Base-by-base conservation (phyloP, 2,888 invertebrate species). In the Pachymerium ferrugineum region DNA sequence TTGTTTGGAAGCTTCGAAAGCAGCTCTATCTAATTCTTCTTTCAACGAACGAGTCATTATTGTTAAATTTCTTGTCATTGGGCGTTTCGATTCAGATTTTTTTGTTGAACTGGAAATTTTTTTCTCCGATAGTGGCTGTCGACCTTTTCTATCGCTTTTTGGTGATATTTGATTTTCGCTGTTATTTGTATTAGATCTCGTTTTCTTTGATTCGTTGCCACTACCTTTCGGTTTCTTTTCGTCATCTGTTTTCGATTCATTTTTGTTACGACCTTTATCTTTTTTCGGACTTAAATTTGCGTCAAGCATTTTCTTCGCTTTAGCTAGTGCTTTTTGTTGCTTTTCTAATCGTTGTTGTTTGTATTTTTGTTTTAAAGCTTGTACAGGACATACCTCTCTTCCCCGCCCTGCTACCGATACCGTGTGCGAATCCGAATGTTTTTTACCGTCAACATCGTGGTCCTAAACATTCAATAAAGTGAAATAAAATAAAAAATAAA, bases 341-440 rank as follows among this genome's bases (percentile, higher is more conserved):
- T 87, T 87, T 1, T 87, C 87, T 79, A 87, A 82, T 77, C 86
- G 84, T 78, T 88, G 88, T 76, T 87, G 87, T 78, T 87, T 87
- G 78, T 87, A 87, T 79, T 87, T 87, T 77, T 86, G 85, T 74
- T 86, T 84, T 25, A 88, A 79, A 14, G 86, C 86, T 79, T 86
- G 87, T 28, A 87, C 83, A 5, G 87, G 74, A n/a, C 62, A 28
- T 28, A 62, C 62, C 10, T 62, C 42, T 62, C n/a, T 62, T 62
- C n/a, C 62, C 1, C 1, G 62, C 3, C 62, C 25, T 62, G 14
- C 10, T 12, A 10, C 28, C 3, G 62, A 25, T 12, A n/a, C 8
- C 8, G 14, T 10, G n/a, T 25, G 25, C 4, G 3, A 22, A 6
- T 62, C 62, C 12, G 25, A 10, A 69, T n/a, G 30, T 19, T 33